Percentiles rank a stretch among this genome's conserved stretches.
phyloP scores from a whole-genome alignment of 2,888 invertebrate species.

The Periphyllus acericola region DNA sequence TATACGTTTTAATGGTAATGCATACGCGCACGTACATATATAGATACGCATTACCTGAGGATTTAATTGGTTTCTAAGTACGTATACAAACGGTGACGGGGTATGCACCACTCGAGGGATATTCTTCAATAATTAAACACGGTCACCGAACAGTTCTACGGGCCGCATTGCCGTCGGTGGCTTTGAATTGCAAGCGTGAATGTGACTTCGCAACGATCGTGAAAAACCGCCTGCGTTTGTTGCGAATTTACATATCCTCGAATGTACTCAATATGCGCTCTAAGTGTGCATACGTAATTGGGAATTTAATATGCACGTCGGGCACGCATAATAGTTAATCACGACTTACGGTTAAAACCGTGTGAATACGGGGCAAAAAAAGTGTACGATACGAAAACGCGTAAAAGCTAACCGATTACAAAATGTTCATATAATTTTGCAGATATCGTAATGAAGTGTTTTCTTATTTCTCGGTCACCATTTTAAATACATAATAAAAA shows the following conservation, averaged over 20 bases:
- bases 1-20: background rate
- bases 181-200: background rate
- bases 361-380: background rate
- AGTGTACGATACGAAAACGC: background rate
- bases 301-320: constrained; percentile 8
- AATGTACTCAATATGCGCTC: background rate
- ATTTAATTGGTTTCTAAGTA: constrained; percentile 39
- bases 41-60: background rate
- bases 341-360: background rate
- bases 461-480: too few relatives aligned
- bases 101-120: constrained; percentile 19
- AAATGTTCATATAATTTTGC: background rate
- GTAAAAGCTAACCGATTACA: background rate
- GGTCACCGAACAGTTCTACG: constrained; percentile 28
- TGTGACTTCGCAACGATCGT: background rate
- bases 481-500: too few relatives aligned
- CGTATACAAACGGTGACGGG: background rate
- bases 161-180: background rate
- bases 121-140: constrained; percentile 40
- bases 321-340: background rate
- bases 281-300: constrained; percentile 30
- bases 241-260: background rate
- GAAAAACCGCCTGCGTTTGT: background rate
- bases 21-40: too few relatives aligned
- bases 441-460: too few relatives aligned